Base-by-base conservation (phyloP, 2,113 vertebrate species). In the Microcebus murinus region DNA sequence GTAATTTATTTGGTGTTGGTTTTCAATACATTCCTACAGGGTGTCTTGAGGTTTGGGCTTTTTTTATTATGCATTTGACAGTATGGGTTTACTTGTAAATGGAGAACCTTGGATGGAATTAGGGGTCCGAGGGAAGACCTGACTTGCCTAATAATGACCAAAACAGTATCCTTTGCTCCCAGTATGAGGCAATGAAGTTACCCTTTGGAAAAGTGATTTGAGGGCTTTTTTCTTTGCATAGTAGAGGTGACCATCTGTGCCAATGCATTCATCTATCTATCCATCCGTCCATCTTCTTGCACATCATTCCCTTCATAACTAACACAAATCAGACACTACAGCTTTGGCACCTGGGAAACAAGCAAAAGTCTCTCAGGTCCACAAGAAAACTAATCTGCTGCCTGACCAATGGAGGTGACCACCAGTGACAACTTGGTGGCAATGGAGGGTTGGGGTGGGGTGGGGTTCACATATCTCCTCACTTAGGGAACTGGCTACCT, bases 11-110 rank as follows among this genome's bases (percentile, higher is more conserved):
- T 82, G 73, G 17, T 45, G 59, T 76, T 95, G 42, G 6, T 68
- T 95, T 95, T 93, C 45, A 45, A 45, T 95, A 68, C 21, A 48
- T 61, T 95, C 65, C 96, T 55, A 76, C 39, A 76, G 59, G 23
- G 17, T 95, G n/a, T 82, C 31, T 63, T 93, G 91, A 86, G 91
- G 61, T 93, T 48, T 94, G 63, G 50, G 73, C 8, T 23, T 82
- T 92, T 93, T 93, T 90, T 85, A 81, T 79, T 82, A 39, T 42
- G 20, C 17, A 84, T 88, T 98, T 90, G 77, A 92, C 2, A 18
- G 80, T 15, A 9, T 23, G 34, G 61, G 50, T 27, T 2, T n/a
- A 36, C 74, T 83, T 92, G 5, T 59, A 95, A 82, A 45, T 31
- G 74, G 29, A 89, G 50, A 93, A 61, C 3, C 31, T 71, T 97